A percentile compares a stretch with the other conserved stretches of the same genome.
Conservation (phyloP, 2,888 invertebrate genomes). For the Chrysopilus asiliformis region DNA sequence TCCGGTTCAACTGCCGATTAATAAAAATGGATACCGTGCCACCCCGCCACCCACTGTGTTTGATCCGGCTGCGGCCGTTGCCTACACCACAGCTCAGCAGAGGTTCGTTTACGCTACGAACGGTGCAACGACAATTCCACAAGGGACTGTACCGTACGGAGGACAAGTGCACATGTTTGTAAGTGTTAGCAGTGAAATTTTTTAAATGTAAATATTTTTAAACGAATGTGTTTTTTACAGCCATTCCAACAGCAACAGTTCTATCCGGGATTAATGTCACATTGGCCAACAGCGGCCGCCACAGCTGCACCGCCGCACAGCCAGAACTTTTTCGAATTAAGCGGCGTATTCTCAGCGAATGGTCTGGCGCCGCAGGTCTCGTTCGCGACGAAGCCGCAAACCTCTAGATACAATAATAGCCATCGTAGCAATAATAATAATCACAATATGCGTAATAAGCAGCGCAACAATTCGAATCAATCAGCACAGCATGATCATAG, state of each 20-base stretch:
- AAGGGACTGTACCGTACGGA: slow-evolving; percentile 46
- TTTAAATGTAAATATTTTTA: slow-evolving; percentile 1
- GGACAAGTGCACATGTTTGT: slow-evolving; percentile 50
- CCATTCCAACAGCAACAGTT: slow-evolving; percentile 49
- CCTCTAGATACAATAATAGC: slow-evolving; percentile 26
- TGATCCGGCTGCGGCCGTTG: slow-evolving; percentile 43
- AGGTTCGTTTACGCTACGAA: slow-evolving; percentile 43
- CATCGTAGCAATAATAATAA: slow-evolving; percentile 25
- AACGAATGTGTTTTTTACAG: slow-evolving; percentile 23
- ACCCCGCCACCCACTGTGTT: slow-evolving; percentile 46
- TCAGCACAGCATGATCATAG: slow-evolving; percentile 21
- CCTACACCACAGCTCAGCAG: slow-evolving; percentile 41
- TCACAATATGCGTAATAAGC: slow-evolving; percentile 26
- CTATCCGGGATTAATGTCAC: slow-evolving; percentile 46
- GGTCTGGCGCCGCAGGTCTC: slow-evolving; percentile 55
- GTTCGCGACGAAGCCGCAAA: slow-evolving; percentile 30
- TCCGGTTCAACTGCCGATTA: slow-evolving; percentile 37
- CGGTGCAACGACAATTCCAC: slow-evolving; percentile 40
- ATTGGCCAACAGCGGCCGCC: slow-evolving; percentile 36
- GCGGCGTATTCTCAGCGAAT: slow-evolving; percentile 58
- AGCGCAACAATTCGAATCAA: slow-evolving; percentile 21
- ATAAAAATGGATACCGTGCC: slow-evolving; percentile 56
- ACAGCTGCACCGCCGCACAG: slow-evolving; percentile 34
- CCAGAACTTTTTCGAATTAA: slow-evolving; percentile 50
- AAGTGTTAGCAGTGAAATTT: slow-evolving; percentile 31